These are phyloP conservation scores for Bubo scandiacus DNA, from an alignment of 2,113 vertebrate genomes.

Conservation along the genomic window DNA sequence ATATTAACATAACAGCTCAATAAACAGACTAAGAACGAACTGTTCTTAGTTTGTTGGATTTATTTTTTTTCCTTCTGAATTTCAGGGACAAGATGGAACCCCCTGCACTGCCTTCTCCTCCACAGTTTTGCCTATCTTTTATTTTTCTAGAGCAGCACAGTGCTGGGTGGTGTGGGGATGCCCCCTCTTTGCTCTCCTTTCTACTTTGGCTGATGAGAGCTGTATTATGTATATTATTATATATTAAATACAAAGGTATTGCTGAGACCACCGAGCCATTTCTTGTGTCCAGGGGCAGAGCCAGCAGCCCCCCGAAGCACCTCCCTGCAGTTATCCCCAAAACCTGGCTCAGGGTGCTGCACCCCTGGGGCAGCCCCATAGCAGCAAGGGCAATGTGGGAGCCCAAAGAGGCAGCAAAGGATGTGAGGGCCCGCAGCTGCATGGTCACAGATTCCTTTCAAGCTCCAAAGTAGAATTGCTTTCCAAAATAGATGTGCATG, in stretches of 20 bases:
- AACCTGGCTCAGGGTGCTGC: background rate
- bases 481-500: background rate
- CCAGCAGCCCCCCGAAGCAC: background rate
- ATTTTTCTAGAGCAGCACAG: background rate
- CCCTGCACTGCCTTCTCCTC: background rate
- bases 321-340: background rate
- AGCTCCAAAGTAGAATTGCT: background rate
- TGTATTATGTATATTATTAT: background rate
- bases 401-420: background rate
- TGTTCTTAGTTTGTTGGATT: too few relatives aligned
- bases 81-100: background rate
- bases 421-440: background rate
- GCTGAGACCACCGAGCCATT: background rate
- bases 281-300: background rate
- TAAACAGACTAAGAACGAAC: background rate
- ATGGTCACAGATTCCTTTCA: background rate
- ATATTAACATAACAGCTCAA: background rate
- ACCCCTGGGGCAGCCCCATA: background rate
- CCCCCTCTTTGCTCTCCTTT: background rate
- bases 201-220: background rate
- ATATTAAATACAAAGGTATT: too few relatives aligned
- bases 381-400: background rate
- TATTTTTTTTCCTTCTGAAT: background rate
- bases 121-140: background rate
- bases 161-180: background rate